Conservation (phyloP, 2,113 vertebrate species). For the Shinisaurus crocodilurus region DNA sequence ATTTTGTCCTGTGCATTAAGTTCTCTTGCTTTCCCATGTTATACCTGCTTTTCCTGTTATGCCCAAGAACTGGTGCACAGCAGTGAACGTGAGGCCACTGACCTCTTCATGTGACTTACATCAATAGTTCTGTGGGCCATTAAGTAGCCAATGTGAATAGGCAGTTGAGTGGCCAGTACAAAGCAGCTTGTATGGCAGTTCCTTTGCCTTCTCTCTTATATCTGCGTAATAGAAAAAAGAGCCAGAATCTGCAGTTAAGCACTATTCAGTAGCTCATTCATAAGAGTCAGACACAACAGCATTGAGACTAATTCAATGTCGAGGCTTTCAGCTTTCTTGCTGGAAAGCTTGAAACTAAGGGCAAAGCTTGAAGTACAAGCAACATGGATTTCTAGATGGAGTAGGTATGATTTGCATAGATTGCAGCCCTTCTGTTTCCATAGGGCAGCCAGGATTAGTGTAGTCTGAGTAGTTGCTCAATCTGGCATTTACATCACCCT, state of each 20-base stretch:
- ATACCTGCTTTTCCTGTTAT: not conserved
- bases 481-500: not conserved
- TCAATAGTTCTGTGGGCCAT: not conserved
- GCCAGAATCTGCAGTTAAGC: accelerated
- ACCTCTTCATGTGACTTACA: not conserved
- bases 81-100: not conserved
- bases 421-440: not conserved
- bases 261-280: accelerated
- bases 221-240: not conserved
- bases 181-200: not conserved
- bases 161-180: not conserved
- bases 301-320: not conserved
- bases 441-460: not conserved
- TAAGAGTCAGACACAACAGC: accelerated
- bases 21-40: not conserved
- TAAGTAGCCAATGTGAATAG: too few species aligned
- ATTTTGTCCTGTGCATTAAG: not conserved
- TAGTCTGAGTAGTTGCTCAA: not conserved
- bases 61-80: too few species aligned
- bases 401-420: not conserved
- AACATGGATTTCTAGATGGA: not conserved
- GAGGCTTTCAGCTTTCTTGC: not conserved
- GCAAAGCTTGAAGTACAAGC: too few species aligned
- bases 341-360: not conserved
- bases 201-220: not conserved